phyloP scores from a whole-genome alignment of 2,888 invertebrate species.

The Pristionchus maxplancki region DNA sequence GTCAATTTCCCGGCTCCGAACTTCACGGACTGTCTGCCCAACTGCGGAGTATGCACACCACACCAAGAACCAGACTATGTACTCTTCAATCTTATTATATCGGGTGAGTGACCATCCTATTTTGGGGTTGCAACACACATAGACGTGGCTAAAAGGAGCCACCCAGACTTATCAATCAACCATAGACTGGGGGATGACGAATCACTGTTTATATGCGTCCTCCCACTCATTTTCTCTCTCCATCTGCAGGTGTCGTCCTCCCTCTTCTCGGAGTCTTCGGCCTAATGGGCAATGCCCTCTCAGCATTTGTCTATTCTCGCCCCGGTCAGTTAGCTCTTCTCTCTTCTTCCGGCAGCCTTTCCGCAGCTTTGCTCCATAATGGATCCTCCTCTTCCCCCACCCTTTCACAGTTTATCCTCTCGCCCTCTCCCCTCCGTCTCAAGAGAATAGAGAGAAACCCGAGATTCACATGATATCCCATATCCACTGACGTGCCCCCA shows the following conservation, averaged over 20 bases:
- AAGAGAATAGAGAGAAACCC: conserved; percentile 32
- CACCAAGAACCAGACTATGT: conserved; percentile 53
- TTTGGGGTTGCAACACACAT: no score
- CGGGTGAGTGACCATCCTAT: conserved; percentile 57
- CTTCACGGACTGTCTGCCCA: conserved; percentile 66
- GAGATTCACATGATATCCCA: conserved; percentile 32
- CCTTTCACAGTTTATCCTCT: conserved; percentile 11
- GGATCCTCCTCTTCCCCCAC: not conserved
- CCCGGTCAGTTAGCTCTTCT: conserved; percentile 61
- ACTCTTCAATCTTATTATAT: conserved; percentile 68
- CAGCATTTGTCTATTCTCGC: conserved; percentile 75
- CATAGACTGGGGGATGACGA: no score
- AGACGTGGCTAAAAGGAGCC: no score
- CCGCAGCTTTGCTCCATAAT: not conserved
- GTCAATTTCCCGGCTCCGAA: conserved; percentile 56
- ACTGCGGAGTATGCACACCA: conserved; percentile 64
- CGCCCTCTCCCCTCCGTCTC: not conserved
- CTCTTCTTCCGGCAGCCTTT: no score
- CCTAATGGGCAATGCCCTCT: conserved; percentile 73
- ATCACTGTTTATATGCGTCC: no score
- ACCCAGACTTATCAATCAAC: no score
- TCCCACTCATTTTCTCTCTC: not conserved
- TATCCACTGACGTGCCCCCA: conserved; percentile 17
- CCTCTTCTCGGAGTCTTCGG: conserved; percentile 75
- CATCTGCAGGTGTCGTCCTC: conserved; percentile 63